Conservation (phyloP, 2,888 invertebrate genomes). For the Halictus quadricinctus region DNA sequence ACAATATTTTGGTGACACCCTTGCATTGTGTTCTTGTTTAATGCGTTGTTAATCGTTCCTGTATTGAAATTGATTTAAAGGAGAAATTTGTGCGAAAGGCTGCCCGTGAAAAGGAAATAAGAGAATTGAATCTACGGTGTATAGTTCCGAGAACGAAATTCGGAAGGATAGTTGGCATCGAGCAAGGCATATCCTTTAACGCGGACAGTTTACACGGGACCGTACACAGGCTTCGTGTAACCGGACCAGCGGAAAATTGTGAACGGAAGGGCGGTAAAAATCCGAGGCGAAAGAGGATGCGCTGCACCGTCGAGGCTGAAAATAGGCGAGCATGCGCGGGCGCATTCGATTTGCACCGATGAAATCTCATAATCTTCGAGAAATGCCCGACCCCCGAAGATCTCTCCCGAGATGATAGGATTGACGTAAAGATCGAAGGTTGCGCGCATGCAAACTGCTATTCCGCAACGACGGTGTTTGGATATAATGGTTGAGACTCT, state of each 20-base stretch:
- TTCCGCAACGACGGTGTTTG: background rate
- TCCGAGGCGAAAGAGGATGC: constrained; percentile 7
- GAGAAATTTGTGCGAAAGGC: background rate
- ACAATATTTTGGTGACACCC: no score
- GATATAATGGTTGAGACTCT: background rate
- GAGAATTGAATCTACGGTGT: background rate
- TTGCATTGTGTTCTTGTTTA: no score
- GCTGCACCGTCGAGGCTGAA: constrained; percentile 33
- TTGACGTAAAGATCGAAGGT: constrained; percentile 37
- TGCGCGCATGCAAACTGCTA: constrained; percentile 1
- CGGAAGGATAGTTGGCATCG: background rate
- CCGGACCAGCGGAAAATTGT: constrained; percentile 33
- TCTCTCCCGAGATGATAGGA: constrained; percentile 55
- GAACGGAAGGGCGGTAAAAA: constrained; percentile 16
- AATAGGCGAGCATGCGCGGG: constrained; percentile 44
- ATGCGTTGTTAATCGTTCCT: no score
- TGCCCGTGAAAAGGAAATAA: background rate
- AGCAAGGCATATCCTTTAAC: background rate
- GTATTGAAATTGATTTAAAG: background rate
- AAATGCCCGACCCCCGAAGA: constrained; percentile 49
- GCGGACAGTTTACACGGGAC: constrained; percentile 1
- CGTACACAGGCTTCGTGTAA: constrained; percentile 9
- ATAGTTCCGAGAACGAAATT: background rate
- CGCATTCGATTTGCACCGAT: constrained; percentile 69
- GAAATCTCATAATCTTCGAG: constrained; percentile 74